Conservation (phyloP, 2,797 vertebrate genomes). For the Anas acuta region DNA sequence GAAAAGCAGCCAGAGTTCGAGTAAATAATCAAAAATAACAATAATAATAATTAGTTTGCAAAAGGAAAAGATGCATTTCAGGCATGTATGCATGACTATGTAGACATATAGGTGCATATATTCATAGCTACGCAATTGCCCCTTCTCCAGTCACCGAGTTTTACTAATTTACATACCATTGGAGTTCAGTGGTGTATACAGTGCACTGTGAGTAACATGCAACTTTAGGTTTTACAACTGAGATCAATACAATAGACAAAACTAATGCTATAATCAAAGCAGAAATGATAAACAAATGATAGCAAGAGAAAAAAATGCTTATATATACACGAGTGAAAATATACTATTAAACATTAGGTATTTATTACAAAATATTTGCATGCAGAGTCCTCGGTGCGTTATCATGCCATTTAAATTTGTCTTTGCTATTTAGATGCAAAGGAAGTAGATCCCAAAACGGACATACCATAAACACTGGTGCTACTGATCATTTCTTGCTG, state of each 20-base stretch:
- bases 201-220: slow-evolving; percentile 74
- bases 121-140: slow-evolving; percentile 63
- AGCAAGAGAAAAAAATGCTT: slow-evolving; percentile 70
- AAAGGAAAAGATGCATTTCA: slow-evolving; percentile 47
- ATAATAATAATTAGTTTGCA: slow-evolving; percentile 32
- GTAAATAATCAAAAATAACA: slow-evolving; percentile 25
- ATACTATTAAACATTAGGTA: slow-evolving; percentile 58
- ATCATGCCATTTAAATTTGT: slow-evolving; percentile 81
- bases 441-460: slow-evolving; percentile 86
- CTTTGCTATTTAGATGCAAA: slow-evolving; percentile 83
- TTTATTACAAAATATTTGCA: slow-evolving; percentile 69
- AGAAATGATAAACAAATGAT: slow-evolving; percentile 75
- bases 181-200: slow-evolving; percentile 76
- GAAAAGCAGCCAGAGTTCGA: slow-evolving; percentile 52
- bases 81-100: background rate
- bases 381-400: slow-evolving; percentile 67
- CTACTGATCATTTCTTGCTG: slow-evolving; percentile 99
- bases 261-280: slow-evolving; percentile 68
- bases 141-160: slow-evolving; percentile 73
- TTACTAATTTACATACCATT: slow-evolving; percentile 82
- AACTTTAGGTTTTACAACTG: slow-evolving; percentile 76
- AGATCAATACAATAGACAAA: slow-evolving; percentile 68
- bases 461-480: slow-evolving; percentile 99
- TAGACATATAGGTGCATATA: background rate
- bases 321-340: slow-evolving; percentile 64